Evolutionary conservation across 2,797 vertebrate genomes (phyloP).

Genomic region (Tamandua tetradactyla): DNA sequence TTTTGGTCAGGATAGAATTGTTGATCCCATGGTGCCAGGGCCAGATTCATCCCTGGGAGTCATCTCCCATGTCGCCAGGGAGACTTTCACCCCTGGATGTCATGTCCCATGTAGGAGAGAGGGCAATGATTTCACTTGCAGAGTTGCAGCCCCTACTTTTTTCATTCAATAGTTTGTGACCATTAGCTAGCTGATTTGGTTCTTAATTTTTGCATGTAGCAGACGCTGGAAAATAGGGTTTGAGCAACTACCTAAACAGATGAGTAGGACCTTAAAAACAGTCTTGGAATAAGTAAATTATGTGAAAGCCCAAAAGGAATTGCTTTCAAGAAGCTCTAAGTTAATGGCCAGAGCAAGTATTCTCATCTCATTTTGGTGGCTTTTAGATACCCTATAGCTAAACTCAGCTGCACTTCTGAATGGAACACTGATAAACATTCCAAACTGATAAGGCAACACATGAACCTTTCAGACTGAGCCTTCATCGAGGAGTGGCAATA

Average conservation of each 20-base stretch:
- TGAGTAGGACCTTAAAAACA: background rate
- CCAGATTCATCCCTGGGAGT: too few species aligned
- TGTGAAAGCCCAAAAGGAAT: background rate
- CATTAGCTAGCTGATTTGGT: background rate
- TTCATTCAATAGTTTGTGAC: background rate
- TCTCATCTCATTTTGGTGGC: background rate
- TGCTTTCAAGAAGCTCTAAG: slow-evolving; percentile 16
- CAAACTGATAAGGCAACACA: background rate
- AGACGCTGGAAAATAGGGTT: background rate
- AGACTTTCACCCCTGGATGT: too few species aligned
- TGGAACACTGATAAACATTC: background rate
- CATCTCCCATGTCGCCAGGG: too few species aligned
- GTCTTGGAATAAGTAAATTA: background rate
- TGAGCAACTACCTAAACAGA: background rate
- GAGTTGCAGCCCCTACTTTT: slow-evolving; percentile 20
- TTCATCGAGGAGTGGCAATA: background rate
- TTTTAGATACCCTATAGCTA: background rate
- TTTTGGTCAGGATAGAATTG: too few species aligned
- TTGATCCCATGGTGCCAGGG: too few species aligned
- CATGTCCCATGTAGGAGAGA: too few species aligned
- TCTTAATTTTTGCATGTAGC: background rate
- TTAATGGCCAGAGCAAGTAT: background rate
- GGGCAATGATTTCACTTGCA: too few species aligned
- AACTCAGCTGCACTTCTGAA: background rate
- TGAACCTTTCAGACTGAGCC: background rate